These are phyloP conservation scores for Manis crassicaudata DNA, from an alignment of 2,797 vertebrate species.

Conservation along the genomic window DNA sequence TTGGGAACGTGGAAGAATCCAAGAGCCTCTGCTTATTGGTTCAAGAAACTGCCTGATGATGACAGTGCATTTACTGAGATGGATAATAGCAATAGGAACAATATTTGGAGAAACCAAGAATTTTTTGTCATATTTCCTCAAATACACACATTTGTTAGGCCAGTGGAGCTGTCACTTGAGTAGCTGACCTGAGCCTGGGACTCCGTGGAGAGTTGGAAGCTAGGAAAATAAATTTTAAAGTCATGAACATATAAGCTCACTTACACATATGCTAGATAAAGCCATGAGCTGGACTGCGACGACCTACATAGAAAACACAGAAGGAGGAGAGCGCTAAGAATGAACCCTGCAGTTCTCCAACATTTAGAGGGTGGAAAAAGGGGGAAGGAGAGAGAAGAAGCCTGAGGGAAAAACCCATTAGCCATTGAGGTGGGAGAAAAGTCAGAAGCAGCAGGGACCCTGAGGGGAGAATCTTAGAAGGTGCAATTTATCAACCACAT, in stretches of 20 bases:
- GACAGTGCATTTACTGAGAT: not conserved
- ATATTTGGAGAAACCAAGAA: not conserved
- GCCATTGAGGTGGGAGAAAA: rapidly evolving
- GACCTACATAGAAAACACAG: not conserved
- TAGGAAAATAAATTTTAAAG: not conserved
- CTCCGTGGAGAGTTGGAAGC: not conserved
- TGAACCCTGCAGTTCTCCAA: rapidly evolving
- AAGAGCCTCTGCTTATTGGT: not conserved
- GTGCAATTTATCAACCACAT: rapidly evolving
- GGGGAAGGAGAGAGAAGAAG: not conserved
- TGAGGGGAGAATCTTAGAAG: not conserved
- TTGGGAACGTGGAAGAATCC: not conserved
- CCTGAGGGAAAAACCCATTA: no score
- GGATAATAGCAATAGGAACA: not conserved
- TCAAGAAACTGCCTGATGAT: not conserved
- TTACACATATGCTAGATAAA: not conserved
- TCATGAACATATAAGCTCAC: not conserved
- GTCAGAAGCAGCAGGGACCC: no score
- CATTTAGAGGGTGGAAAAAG: not conserved
- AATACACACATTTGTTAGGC: not conserved
- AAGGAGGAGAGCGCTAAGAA: rapidly evolving
- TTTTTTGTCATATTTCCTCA: not conserved
- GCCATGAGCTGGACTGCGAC: rapidly evolving
- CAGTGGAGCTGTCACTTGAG: not conserved
- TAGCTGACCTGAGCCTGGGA: not conserved